Base-by-base conservation (phyloP, 2,888 invertebrate species). In the Laothoe populi region DNA sequence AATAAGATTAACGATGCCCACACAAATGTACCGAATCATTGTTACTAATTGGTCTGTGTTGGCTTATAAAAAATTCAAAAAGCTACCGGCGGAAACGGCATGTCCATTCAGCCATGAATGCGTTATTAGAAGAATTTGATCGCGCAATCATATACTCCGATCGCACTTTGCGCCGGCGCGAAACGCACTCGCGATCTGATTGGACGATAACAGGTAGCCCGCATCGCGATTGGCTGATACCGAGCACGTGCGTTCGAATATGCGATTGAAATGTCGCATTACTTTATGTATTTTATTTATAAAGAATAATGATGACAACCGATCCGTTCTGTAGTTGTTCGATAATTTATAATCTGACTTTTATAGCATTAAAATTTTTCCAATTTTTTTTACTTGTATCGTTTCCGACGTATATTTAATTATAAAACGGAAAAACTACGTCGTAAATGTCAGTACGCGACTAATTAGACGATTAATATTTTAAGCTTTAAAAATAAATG, bases 11-110 rank as follows among this genome's bases (percentile, higher is more conserved):
- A 76, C 69, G 66, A 73, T 71, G 68, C 69, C 66, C 68, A 70
- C 71, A 74, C 70, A 75, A 84, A 84, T 84, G 79, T 81, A 82
- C 74, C 79, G 78, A 81, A 84, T 90, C 89, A 90, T 84, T 78
- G 76, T 73, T 69, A 71, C 76, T 90, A 88, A 89, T 90, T 88
- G 86, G 76, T 71, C 64, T 8, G 48, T 48, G 58, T 59, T 46
- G 46, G 58, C 58, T 40, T 58, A 26, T 46, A 70, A 75, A 79
- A 78, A 74, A 71, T 67, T 69, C 69, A 71, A 81, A 83, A 83
- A 79, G 83, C 72, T 59, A 69, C 82, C 90, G 86, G 86, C 89
- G 90, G 90, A 90, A 84, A 80, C 71, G 71, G 67, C 70, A 75
- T 78, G 74, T 73, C 73, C 70, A 74, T 72, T 70, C 78, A 77